Evolutionary conservation across 2,797 vertebrate genomes (phyloP).

Genomic region (Lycodopsis pacificus): DNA sequence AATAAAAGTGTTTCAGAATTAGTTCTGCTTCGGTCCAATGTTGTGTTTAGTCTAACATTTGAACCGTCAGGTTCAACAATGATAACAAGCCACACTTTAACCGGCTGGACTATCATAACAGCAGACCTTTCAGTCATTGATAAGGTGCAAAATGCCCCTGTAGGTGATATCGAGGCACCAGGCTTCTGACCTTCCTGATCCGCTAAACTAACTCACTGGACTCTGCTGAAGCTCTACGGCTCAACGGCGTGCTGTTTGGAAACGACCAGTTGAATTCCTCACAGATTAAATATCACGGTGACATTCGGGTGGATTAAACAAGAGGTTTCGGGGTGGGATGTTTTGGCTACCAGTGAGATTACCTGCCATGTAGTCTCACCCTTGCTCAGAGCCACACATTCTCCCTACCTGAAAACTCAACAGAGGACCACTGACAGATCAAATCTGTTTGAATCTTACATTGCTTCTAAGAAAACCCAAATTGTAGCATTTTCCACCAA

Average conservation of each 20-base stretch:
- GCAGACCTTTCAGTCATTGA: conserved; percentile 67
- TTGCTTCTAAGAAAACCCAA: not conserved
- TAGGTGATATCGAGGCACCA: conserved; percentile 76
- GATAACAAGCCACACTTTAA: conserved; percentile 71
- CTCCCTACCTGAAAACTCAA: conserved; percentile 16
- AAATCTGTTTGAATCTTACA: not conserved
- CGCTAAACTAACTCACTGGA: conserved; percentile 56
- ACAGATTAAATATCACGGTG: conserved; percentile 71
- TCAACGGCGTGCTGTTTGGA: conserved; percentile 53
- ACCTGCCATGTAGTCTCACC: conserved; percentile 70
- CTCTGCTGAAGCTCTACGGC: conserved; percentile 32
- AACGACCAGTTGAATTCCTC: conserved; percentile 62
- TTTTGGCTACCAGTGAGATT: conserved; percentile 82
- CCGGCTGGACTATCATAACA: conserved; percentile 73
- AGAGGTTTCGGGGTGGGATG: conserved; percentile 62
- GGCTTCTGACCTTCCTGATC: conserved; percentile 74
- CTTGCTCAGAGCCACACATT: conserved; percentile 26
- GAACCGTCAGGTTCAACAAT: conserved; percentile 62
- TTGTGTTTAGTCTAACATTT: conserved; percentile 73
- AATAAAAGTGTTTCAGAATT: not conserved
- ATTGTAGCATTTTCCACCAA: not conserved
- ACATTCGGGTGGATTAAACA: conserved; percentile 74
- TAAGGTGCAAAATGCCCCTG: conserved; percentile 65
- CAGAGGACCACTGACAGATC: not conserved
- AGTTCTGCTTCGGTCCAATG: not conserved